Evolutionary conservation across 2,797 vertebrate genomes (phyloP).

Genomic region (Steatocranus sp.): DNA sequence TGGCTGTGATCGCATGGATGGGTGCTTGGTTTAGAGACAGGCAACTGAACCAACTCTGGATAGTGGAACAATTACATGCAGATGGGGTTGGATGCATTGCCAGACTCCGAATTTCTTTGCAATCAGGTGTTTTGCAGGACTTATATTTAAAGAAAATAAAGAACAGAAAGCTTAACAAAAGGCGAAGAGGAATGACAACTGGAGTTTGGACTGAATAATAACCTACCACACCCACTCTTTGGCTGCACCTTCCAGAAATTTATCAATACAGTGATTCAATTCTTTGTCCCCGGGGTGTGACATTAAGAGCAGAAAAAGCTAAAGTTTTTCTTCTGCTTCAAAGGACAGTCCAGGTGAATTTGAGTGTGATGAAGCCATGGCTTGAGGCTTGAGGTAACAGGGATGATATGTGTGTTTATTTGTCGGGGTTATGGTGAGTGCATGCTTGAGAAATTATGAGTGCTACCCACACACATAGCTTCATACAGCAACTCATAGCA

Average conservation of each 20-base stretch:
- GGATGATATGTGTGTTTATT: constrained; percentile 14
- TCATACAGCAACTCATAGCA: constrained; percentile 4
- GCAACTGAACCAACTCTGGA: not conserved
- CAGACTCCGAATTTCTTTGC: not conserved
- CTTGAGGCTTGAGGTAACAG: constrained; percentile 29
- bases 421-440: constrained; percentile 24
- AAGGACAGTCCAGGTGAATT: constrained; percentile 18
- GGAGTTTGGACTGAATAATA: not conserved
- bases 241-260: not conserved
- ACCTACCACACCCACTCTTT: not conserved
- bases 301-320: not conserved
- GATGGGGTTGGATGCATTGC: not conserved
- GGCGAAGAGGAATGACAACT: not conserved
- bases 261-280: not conserved
- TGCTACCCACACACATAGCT: not conserved
- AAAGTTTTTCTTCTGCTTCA: constrained; percentile 6
- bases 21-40: constrained; percentile 23
- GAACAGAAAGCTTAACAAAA: not conserved
- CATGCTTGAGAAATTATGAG: constrained; percentile 18
- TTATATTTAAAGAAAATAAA: constrained; percentile 3
- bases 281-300: constrained; percentile 9
- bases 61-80: constrained; percentile 13
- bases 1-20: constrained; percentile 35
- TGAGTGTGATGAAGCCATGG: not conserved
- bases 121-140: constrained; percentile 19